Conservation (phyloP, 2,797 vertebrate genomes). For the Rousettus madagascariensis region DNA sequence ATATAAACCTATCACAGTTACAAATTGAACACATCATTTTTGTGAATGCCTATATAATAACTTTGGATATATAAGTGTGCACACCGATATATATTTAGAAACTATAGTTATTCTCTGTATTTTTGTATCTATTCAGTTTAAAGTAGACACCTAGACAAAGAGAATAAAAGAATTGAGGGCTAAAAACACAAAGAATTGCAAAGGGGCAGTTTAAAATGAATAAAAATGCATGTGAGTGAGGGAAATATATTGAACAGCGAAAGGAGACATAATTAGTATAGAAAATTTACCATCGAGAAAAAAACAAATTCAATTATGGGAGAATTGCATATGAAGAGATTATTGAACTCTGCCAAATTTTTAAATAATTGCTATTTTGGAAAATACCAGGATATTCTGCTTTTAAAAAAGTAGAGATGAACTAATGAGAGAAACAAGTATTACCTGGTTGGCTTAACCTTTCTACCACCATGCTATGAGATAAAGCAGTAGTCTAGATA, state of each 20-base stretch:
- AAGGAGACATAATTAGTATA: neutral
- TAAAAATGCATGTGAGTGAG: neutral
- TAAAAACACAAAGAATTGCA: conserved; percentile 5
- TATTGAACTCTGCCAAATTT: conserved; percentile 27
- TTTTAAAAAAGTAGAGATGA: neutral
- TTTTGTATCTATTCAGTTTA: conserved; percentile 41
- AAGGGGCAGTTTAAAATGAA: neutral
- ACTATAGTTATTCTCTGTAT: neutral
- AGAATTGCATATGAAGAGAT: neutral
- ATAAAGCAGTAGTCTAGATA: neutral
- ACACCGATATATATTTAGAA: conserved; percentile 34
- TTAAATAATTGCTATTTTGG: neutral
- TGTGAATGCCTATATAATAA: conserved; percentile 1
- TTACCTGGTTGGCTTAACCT: neutral
- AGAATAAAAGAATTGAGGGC: conserved; percentile 56
- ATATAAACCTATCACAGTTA: neutral
- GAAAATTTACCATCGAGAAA: conserved; percentile 10
- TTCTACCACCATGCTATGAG: neutral
- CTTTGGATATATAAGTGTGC: conserved; percentile 22
- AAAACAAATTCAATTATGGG: conserved; percentile 3
- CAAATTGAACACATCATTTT: conserved; percentile 58
- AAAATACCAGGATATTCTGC: neutral
- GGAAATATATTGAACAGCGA: neutral
- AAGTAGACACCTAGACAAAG: conserved; percentile 42
- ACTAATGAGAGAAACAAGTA: neutral